These are phyloP conservation scores for Myotis lucifugus DNA, from an alignment of 2,113 vertebrate species.

Conservation along the genomic window DNA sequence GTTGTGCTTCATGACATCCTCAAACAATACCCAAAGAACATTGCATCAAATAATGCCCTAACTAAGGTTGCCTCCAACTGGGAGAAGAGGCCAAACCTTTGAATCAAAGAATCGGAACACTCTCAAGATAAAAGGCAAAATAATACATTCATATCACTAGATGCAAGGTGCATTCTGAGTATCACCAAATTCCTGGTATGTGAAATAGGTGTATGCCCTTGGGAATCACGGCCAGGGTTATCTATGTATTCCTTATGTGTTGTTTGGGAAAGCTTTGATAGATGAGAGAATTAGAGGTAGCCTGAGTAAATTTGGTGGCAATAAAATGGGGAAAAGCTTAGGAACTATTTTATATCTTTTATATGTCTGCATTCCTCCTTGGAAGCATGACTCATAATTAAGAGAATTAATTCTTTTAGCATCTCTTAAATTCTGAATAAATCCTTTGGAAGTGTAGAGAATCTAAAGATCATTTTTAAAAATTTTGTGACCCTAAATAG, in stretches of 20 bases:
- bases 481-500: constrained; percentile 53
- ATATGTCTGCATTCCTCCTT: constrained; percentile 13
- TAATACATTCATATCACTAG: not conserved
- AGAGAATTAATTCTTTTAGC: constrained; percentile 71
- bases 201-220: not conserved
- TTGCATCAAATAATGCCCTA: not conserved
- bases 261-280: not conserved
- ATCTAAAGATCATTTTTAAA: constrained; percentile 39
- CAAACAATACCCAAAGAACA: not conserved
- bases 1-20: not conserved
- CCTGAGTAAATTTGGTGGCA: not conserved
- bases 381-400: constrained; percentile 40
- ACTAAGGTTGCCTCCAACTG: not conserved
- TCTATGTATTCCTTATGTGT: not conserved
- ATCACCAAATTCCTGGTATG: not conserved
- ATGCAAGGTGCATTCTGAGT: not conserved
- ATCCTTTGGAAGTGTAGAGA: not conserved
- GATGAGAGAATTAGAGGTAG: not conserved
- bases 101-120: not conserved
- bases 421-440: constrained; percentile 62
- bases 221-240: not conserved
- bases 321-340: constrained; percentile 9
- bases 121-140: not conserved
- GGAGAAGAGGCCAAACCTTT: not conserved
- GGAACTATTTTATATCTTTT: constrained; percentile 7